Evolutionary conservation across 2,113 vertebrate species (phyloP).

Genomic region (Rhinichthys klamathensis): DNA sequence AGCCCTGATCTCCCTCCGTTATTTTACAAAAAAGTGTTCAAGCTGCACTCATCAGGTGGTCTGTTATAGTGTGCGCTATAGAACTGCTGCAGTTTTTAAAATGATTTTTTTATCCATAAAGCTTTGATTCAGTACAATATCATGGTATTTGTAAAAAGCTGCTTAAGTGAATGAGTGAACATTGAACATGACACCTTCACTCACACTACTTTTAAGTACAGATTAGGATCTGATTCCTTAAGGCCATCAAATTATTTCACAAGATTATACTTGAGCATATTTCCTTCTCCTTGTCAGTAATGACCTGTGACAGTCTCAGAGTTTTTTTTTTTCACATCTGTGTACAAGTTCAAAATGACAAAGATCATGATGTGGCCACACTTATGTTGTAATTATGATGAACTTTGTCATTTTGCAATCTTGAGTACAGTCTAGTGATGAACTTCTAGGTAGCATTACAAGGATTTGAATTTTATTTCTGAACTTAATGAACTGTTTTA

Average conservation of each 20-base stretch:
- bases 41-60: too few relatives aligned
- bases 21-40: background rate
- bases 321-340: conserved; percentile 37
- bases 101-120: background rate
- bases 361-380: conserved; percentile 56
- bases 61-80: background rate
- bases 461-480: background rate
- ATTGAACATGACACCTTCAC: background rate
- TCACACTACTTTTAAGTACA: background rate
- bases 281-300: background rate
- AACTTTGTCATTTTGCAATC: conserved; percentile 63
- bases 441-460: background rate
- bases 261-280: background rate
- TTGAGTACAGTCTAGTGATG: conserved; percentile 21
- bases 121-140: background rate
- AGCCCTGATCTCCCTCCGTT: background rate
- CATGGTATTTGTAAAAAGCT: background rate
- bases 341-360: conserved; percentile 50
- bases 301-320: background rate
- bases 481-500: background rate
- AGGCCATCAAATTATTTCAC: background rate
- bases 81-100: background rate
- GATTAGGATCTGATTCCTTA: conserved; percentile 7
- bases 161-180: background rate
- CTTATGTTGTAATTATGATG: conserved; percentile 64